Base-by-base conservation (phyloP, 2,888 invertebrate species). In the Girardia tigrina region DNA sequence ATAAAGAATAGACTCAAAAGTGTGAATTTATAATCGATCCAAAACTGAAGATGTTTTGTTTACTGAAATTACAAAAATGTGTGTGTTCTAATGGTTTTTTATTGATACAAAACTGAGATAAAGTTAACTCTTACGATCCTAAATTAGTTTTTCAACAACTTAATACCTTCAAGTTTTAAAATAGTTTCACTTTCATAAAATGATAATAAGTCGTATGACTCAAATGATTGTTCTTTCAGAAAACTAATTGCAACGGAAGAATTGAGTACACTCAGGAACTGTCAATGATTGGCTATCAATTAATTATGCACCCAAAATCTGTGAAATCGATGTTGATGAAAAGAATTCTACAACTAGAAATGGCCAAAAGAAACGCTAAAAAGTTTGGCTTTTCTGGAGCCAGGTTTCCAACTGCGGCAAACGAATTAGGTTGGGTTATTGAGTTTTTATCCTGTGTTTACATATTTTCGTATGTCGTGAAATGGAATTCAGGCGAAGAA, bases 211-310 rank as follows among this genome's bases (percentile, higher is more conserved):
- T n/a, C n/a, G n/a, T n/a, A n/a, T n/a, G n/a, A n/a, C n/a, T n/a
- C n/a, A n/a, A n/a, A n/a, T n/a, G n/a, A n/a, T n/a, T n/a, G n/a
- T n/a, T n/a, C n/a, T n/a, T n/a, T n/a, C 23, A 56, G 56, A 4
- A 56, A 12, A 16, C 23, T n/a, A 56, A 56, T 56, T 56, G 56
- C 23, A 56, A 56, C n/a, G 56, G 56, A 12, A 4, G 56, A 56
- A 56, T 56, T 16, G 56, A 56, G n/a, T 56, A 56, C n/a, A 56
- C 20, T 56, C 56, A 56, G 56, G 56, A 56, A 56, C n/a, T 56
- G n/a, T 56, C 20, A 23, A 56, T 56, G 56, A 56, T 56, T n/a
- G n/a, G 56, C n/a, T 56, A 56, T 56, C 56, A 56, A 56, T 20
- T 23, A 12, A 20, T 56, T 56, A 56, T 56, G 56, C n/a, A 56